These are phyloP conservation scores for Urosaurus nigricauda DNA, from an alignment of 2,797 vertebrate species.

Conservation along the genomic window DNA sequence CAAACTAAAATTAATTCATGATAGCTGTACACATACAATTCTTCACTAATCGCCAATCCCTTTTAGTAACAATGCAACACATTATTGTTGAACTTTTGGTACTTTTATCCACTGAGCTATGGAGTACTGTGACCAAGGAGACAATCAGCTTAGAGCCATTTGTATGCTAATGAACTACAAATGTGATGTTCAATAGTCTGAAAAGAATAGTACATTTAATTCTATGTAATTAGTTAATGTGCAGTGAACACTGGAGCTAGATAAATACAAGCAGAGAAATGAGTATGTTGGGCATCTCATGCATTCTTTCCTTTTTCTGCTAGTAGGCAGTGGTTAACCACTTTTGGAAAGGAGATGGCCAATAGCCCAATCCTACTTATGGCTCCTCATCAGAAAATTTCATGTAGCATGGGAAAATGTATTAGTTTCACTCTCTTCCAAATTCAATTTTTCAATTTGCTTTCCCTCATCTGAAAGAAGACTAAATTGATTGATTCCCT, in stretches of 20 bases:
- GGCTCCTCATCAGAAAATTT: no score
- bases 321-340: neutral
- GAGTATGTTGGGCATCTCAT: fast-evolving
- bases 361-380: neutral
- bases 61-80: conserved; percentile 30
- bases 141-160: conserved; percentile 54
- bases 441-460: no score
- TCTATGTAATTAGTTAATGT: conserved; percentile 23
- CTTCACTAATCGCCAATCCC: conserved; percentile 40
- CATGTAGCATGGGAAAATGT: no score
- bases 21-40: neutral
- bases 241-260: neutral
- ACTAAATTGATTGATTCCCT: no score
- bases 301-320: conserved; percentile 1
- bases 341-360: neutral
- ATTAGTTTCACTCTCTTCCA: no score
- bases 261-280: neutral
- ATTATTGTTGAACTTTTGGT: conserved; percentile 55
- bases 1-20: conserved; percentile 39
- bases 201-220: conserved; percentile 41
- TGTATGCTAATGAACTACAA: conserved; percentile 59
- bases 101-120: conserved; percentile 43
- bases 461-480: no score
- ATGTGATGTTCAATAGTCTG: conserved; percentile 42
- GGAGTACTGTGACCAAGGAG: conserved; percentile 52